Conservation (phyloP, 2,113 vertebrate species). For the Cyanoliseus patagonus region DNA sequence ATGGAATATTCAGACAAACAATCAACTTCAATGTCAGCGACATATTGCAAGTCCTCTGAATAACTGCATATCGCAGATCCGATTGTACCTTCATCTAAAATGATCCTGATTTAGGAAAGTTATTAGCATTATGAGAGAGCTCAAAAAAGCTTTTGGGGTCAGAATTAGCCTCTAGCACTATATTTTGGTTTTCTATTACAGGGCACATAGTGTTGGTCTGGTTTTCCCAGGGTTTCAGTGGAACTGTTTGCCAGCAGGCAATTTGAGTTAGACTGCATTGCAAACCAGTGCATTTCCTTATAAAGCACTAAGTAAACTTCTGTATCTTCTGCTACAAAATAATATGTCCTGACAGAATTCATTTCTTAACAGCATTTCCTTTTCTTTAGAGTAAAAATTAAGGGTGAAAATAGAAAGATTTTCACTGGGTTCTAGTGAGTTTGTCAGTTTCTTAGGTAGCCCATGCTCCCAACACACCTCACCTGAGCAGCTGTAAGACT, state of each 20-base stretch:
- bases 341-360: neutral
- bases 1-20: neutral
- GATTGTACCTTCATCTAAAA: neutral
- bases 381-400: neutral
- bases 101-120: neutral
- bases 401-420: neutral
- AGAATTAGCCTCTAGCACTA: conserved; percentile 8
- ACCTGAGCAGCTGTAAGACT: neutral
- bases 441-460: neutral
- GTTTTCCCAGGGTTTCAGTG: conserved; percentile 40
- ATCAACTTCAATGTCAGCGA: neutral
- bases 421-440: neutral
- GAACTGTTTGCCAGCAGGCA: neutral
- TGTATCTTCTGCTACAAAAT: neutral
- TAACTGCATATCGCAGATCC: neutral
- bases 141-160: neutral
- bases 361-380: neutral
- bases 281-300: neutral
- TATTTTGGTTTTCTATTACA: conserved; percentile 27
- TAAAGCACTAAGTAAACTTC: neutral
- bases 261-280: neutral
- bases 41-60: neutral
- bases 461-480: accelerated
- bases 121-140: neutral
- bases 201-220: neutral